phyloP scores from a whole-genome alignment of 2,113 vertebrate genomes.

The Stictonetta naevosa region DNA sequence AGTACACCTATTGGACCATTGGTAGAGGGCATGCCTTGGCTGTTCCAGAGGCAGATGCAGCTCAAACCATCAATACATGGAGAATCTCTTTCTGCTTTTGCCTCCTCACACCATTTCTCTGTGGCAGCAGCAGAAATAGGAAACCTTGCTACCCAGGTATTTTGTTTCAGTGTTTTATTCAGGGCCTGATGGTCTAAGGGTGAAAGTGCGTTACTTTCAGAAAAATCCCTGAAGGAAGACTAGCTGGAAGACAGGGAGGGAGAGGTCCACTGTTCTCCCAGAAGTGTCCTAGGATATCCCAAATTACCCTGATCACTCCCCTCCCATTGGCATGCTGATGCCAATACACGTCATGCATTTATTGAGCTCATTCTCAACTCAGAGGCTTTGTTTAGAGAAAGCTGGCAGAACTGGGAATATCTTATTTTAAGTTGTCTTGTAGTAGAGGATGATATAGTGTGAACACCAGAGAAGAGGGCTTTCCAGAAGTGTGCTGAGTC shows the following conservation, averaged over 20 bases:
- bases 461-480: slow-evolving; percentile 15
- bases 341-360: background rate
- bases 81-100: background rate
- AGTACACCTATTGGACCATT: background rate
- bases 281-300: background rate
- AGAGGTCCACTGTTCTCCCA: background rate
- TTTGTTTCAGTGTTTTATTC: background rate
- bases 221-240: background rate
- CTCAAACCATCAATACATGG: background rate
- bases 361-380: slow-evolving; percentile 23
- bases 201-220: background rate
- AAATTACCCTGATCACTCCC: background rate
- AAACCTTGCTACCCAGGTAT: background rate
- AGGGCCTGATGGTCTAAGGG: background rate
- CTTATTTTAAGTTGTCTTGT: slow-evolving; percentile 36
- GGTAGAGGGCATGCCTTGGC: background rate
- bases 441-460: slow-evolving; percentile 36
- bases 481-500: slow-evolving; percentile 33
- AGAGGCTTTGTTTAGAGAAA: slow-evolving; percentile 34
- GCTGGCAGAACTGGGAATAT: slow-evolving; percentile 19
- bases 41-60: background rate
- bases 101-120: background rate
- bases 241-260: background rate
- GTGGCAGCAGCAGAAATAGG: background rate
- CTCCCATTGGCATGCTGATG: background rate